phyloP scores from a whole-genome alignment of 2,797 vertebrate species.

The Argyrosomus regius region DNA sequence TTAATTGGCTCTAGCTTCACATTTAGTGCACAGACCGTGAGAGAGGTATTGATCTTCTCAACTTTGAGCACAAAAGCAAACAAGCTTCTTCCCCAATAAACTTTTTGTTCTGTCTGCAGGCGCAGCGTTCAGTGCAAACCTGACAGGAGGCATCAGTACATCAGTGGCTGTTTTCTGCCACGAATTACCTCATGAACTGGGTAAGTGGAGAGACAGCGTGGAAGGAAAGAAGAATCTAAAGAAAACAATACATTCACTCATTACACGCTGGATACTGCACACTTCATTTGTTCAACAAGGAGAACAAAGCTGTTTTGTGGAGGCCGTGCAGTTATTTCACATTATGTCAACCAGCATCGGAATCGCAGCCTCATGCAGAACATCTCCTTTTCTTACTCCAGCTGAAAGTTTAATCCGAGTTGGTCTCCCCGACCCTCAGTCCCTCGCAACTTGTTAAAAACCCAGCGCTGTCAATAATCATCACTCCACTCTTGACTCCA shows the following conservation, averaged over 20 bases:
- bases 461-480: constrained; percentile 32
- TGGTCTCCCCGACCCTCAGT: background rate
- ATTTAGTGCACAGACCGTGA: background rate
- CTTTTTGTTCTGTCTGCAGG: constrained; percentile 79
- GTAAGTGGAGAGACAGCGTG: constrained; percentile 81
- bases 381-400: background rate
- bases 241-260: constrained; percentile 8
- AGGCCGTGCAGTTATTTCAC: background rate
- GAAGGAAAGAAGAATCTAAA: background rate
- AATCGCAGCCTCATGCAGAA: constrained; percentile 15
- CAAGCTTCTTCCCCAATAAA: background rate
- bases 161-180: constrained; percentile 99
- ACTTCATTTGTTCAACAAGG: constrained; percentile 7
- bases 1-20: background rate
- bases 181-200: constrained; percentile 97
- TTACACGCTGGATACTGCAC: background rate
- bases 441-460: constrained; percentile 38
- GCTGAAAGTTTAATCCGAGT: constrained; percentile 32
- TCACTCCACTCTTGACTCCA: constrained; percentile 20
- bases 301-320: constrained; percentile 32
- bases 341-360: background rate
- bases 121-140: constrained; percentile 95
- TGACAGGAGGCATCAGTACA: constrained; percentile 97
- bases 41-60: background rate
- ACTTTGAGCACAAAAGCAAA: background rate